phyloP scores from a whole-genome alignment of 2,113 vertebrate species.

The Reinhardtius hippoglossoides region DNA sequence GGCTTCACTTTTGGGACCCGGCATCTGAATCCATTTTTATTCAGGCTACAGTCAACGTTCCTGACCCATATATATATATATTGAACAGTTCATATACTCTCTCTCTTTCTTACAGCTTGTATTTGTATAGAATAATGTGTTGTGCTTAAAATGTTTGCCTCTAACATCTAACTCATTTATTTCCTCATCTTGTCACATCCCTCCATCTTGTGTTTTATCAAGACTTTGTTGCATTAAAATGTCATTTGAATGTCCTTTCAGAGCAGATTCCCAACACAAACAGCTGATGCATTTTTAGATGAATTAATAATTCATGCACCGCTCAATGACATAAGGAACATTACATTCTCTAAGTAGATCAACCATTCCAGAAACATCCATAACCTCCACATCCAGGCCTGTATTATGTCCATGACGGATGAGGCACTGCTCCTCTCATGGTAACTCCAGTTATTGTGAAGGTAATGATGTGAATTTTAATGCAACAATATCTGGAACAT shows the following conservation, averaged over 20 bases:
- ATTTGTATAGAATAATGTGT: too few species aligned
- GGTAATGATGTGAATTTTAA: slow-evolving; percentile 1
- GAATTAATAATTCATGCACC: slow-evolving; percentile 23
- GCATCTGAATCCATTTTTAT: too few species aligned
- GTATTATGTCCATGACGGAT: slow-evolving; percentile 7
- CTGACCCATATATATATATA: too few species aligned
- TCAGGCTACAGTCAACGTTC: too few species aligned
- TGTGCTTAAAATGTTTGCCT: too few species aligned
- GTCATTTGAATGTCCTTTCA: not conserved
- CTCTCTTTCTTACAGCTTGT: too few species aligned
- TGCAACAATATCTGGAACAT: not conserved
- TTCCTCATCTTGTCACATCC: too few species aligned
- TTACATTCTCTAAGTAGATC: slow-evolving; percentile 16
- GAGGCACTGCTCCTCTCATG: not conserved
- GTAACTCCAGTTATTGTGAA: slow-evolving; percentile 10
- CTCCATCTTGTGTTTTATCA: not conserved
- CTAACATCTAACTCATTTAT: too few species aligned
- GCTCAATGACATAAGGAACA: not conserved
- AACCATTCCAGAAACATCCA: slow-evolving; percentile 16
- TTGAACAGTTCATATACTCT: too few species aligned
- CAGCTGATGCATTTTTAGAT: slow-evolving; percentile 27
- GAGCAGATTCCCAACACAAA: slow-evolving; percentile 23
- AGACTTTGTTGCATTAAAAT: not conserved
- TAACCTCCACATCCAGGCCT: slow-evolving; percentile 5
- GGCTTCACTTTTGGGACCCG: too few species aligned